These are phyloP conservation scores for Boleophthalmus pectinirostris DNA, from an alignment of 2,113 vertebrate genomes.

Conservation along the genomic window DNA sequence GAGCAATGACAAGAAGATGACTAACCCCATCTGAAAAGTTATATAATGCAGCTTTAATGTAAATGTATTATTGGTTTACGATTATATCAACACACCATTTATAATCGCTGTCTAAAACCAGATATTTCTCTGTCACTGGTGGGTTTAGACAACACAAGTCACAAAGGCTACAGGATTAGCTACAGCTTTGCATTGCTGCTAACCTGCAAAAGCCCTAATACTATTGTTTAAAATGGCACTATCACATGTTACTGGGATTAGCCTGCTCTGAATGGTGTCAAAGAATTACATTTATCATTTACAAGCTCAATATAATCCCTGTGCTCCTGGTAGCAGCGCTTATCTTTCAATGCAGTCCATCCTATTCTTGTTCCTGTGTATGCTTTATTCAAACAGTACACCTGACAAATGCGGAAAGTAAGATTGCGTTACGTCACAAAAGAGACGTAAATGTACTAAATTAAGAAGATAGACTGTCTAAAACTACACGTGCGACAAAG, in stretches of 20 bases:
- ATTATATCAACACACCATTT: not conserved
- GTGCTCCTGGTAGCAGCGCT: slow-evolving; percentile 11
- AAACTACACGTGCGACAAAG: slow-evolving; percentile 19
- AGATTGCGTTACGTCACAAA: slow-evolving; percentile 6
- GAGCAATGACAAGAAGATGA: too few species aligned
- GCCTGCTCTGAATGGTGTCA: not conserved
- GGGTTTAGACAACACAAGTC: not conserved
- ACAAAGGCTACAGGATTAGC: slow-evolving; percentile 3
- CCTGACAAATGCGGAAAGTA: slow-evolving; percentile 8
- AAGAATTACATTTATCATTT: slow-evolving; percentile 2
- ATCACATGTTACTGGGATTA: slow-evolving; percentile 5
- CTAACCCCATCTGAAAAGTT: too few species aligned
- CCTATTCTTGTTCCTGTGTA: not conserved
- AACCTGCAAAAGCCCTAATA: slow-evolving; percentile 9
- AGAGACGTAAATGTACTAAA: not conserved
- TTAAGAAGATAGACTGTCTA: slow-evolving; percentile 1
- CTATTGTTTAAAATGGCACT: slow-evolving; percentile 4
- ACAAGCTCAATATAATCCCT: not conserved
- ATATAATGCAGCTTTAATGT: too few species aligned
- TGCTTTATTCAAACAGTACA: slow-evolving; percentile 32
- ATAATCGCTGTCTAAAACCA: not conserved
- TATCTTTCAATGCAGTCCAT: slow-evolving; percentile 25
- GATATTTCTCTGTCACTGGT: not conserved
- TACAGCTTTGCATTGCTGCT: not conserved
- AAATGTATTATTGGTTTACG: not conserved